phyloP scores from a whole-genome alignment of 2,113 vertebrate species.

The Crypturellus undulatus region DNA sequence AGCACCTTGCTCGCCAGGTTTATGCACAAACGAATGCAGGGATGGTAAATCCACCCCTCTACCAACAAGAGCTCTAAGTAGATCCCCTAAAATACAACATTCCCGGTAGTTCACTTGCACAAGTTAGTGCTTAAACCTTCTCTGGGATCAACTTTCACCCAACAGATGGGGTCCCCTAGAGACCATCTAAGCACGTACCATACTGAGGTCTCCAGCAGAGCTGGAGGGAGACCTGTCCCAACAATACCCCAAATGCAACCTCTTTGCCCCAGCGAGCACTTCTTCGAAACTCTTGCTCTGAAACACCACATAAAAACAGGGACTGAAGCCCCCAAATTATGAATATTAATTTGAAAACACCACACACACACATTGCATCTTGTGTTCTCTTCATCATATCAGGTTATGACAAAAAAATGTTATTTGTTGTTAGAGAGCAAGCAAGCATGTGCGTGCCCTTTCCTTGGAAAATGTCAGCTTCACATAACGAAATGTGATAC shows the following conservation, averaged over 20 bases:
- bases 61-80: background rate
- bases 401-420: background rate
- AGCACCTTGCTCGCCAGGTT: background rate
- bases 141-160: background rate
- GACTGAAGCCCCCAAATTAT: background rate
- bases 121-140: background rate
- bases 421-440: background rate
- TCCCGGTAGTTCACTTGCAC: background rate
- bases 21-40: background rate
- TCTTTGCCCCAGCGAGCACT: background rate
- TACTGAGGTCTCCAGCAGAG: background rate
- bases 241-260: rapidly evolving
- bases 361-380: background rate
- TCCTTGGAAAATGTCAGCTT: background rate
- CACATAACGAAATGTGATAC: background rate
- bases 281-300: background rate
- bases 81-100: background rate
- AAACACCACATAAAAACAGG: background rate
- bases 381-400: background rate
- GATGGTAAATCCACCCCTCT: background rate
- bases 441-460: background rate
- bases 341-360: background rate
- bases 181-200: background rate
- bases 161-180: background rate
- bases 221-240: background rate